Conservation (phyloP, 1,140 invertebrate genomes). For the Psilanteris sp. region DNA sequence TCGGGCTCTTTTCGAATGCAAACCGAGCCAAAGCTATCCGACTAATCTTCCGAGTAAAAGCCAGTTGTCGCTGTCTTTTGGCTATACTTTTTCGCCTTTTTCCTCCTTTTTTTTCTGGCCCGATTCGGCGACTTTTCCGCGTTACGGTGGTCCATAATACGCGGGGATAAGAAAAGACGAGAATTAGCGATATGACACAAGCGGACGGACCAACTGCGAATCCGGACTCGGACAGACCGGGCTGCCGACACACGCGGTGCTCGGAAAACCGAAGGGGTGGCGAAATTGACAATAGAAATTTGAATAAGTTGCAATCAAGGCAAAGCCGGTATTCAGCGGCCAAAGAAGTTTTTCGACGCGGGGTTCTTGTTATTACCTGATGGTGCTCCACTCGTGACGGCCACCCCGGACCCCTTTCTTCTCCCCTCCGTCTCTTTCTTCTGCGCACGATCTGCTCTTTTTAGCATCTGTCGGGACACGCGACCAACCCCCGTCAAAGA, state of each 20-base stretch:
- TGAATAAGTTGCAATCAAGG: slow-evolving; percentile 70
- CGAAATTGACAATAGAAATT: slow-evolving; percentile 64
- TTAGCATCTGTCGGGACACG: slow-evolving; percentile 76
- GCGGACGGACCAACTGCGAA: slow-evolving; percentile 38
- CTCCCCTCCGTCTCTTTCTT: slow-evolving; percentile 52
- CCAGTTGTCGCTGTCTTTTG: slow-evolving; percentile 70
- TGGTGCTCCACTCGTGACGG: slow-evolving; percentile 66
- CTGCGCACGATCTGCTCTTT: slow-evolving; percentile 63
- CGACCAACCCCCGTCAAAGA: slow-evolving; percentile 69
- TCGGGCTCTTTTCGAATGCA: slow-evolving; percentile 39
- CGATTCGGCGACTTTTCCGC: slow-evolving; percentile 16
- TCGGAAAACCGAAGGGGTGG: slow-evolving; percentile 27
- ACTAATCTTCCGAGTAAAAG: slow-evolving; percentile 77
- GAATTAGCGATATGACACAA: neutral
- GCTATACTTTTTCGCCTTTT: slow-evolving; percentile 54
- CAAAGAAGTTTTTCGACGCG: slow-evolving; percentile 63
- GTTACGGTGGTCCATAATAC: too few relatives aligned
- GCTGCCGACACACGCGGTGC: slow-evolving; percentile 27
- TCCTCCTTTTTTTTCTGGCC: slow-evolving; percentile 47
- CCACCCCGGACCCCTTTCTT: slow-evolving; percentile 41
- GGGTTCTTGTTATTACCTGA: slow-evolving; percentile 73
- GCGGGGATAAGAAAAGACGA: too few relatives aligned
- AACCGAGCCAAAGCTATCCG: slow-evolving; percentile 67
- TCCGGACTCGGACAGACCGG: slow-evolving; percentile 26
- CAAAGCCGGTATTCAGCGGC: slow-evolving; percentile 57